Base-by-base conservation (phyloP, 2,797 vertebrate species). In the Hirundo rustica region DNA sequence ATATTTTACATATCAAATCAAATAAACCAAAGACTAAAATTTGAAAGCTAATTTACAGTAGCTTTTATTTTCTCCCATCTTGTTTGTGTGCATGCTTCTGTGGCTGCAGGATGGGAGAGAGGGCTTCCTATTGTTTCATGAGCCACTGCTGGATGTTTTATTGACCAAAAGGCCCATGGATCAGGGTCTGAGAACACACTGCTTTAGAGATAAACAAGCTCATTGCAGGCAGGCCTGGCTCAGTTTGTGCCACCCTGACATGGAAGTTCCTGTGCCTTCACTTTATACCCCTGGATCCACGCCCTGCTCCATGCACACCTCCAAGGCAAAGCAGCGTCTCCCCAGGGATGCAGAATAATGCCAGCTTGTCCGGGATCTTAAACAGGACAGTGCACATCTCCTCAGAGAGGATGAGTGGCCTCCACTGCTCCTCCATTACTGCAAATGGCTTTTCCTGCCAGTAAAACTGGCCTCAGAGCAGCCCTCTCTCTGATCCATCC, bases 61-160 rank as follows among this genome's bases (percentile, higher is more conserved):
- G 86, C 71, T 89, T 78, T 91, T 88, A 55, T 93, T 93, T 94
- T 61, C 90, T 70, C 77, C 29, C 83, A 67, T 81, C 95, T 95
- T 90, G 53, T 68, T 95, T 76, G 74, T 1, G 0, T 30, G 66
- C 70, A 88, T 90, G 66, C 70, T 96, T 92, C 88, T 88, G 85
- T 53, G 72, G 75, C 71, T 91, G 85, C 51, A 16, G 16, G 66
- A 58, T 65, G 42, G 53, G 57, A 77, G 75, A 67, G 40, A 51
- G 29, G 42, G n/a, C 75, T 94, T 90, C 36, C 88, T 89, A 86
- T 93, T 89, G 73, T 89, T 95, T 89, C 76, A 42, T 13, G 66
- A 95, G 62, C 57, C 70, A 86, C 89, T 51, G 61, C 82, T 88
- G 92, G 16, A 93, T 88, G 70, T 92, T 96, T 94, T 78, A 84